These are phyloP conservation scores for Heliocidaris tuberculata DNA, from an alignment of 35 echinoderm and acorn worm species.

Conservation along the genomic window DNA sequence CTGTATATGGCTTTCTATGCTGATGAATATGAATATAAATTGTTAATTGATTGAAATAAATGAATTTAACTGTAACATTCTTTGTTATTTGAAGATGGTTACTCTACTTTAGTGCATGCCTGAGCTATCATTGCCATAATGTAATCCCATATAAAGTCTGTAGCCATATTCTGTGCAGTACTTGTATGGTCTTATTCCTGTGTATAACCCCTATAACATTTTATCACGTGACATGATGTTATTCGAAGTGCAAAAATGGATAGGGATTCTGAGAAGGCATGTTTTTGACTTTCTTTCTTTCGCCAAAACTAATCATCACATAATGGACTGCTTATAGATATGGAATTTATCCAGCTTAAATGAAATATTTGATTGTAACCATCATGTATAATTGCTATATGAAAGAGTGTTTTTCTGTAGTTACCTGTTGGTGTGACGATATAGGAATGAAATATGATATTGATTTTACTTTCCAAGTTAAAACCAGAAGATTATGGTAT, in stretches of 20 bases:
- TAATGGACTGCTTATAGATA: background rate
- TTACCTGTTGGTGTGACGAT: background rate
- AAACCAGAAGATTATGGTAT: background rate
- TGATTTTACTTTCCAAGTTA: background rate
- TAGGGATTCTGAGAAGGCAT: background rate
- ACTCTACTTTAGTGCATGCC: background rate
- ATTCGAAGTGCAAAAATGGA: background rate
- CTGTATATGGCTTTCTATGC: constrained; percentile 44
- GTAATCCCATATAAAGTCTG: background rate
- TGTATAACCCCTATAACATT: background rate
- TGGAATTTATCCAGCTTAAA: background rate
- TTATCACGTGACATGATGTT: background rate
- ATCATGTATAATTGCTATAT: background rate
- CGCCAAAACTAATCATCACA: background rate
- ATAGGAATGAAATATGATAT: background rate
- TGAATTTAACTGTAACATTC: background rate
- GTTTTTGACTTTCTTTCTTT: background rate
- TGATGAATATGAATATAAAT: constrained; percentile 34
- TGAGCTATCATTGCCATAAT: background rate
- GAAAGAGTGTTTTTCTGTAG: background rate
- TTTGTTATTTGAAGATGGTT: background rate
- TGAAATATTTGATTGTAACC: background rate
- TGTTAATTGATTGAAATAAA: constrained; percentile 9
- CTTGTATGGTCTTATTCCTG: background rate
- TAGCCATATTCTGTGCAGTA: constrained; percentile 36